A percentile compares a stretch with the other conserved stretches of the same genome.
phyloP scores from a whole-genome alignment of 2,888 invertebrate species.

The Aphodius sticticus region DNA sequence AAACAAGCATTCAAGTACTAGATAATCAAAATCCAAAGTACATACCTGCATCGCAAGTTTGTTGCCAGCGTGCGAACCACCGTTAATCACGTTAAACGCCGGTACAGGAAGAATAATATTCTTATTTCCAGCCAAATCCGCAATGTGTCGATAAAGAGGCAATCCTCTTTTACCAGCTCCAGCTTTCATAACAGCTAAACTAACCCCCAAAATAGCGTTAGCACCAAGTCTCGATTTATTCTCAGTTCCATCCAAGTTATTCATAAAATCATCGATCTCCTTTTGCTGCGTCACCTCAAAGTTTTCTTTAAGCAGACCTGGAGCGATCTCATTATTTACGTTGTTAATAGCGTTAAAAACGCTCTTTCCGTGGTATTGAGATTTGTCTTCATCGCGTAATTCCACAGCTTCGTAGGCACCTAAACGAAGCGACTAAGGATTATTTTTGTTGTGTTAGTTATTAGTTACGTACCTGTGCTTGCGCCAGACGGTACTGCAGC shows the following conservation, averaged over 20 bases:
- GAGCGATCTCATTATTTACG: constrained; percentile 83
- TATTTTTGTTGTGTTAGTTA: too few species aligned
- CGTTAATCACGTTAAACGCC: constrained; percentile 99
- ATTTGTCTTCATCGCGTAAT: constrained; percentile 90
- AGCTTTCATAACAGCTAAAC: constrained; percentile 96
- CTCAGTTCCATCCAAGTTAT: constrained; percentile 93
- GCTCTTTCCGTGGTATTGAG: constrained; percentile 94
- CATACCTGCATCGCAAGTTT: constrained; percentile 84
- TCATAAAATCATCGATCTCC: constrained; percentile 86
- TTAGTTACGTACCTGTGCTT: constrained; percentile 73
- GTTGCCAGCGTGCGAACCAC: constrained; percentile 98
- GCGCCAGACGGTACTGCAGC: constrained; percentile 98
- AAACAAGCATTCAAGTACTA: constrained; percentile 5
- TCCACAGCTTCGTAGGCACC: constrained; percentile 97
- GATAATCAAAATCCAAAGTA: constrained; percentile 51
- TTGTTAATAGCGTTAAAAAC: constrained; percentile 93
- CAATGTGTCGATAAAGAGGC: constrained; percentile 87
- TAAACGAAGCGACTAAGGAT: constrained; percentile 24
- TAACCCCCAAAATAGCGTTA: constrained; percentile 97
- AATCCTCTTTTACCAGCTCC: constrained; percentile 94
- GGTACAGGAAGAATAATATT: constrained; percentile 95
- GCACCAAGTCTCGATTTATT: constrained; percentile 97
- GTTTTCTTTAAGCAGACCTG: constrained; percentile 78
- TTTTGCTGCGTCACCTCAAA: constrained; percentile 91
- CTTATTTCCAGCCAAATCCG: constrained; percentile 91